Base-by-base conservation (phyloP, 2,797 vertebrate genomes). In the Somateria mollissima region DNA sequence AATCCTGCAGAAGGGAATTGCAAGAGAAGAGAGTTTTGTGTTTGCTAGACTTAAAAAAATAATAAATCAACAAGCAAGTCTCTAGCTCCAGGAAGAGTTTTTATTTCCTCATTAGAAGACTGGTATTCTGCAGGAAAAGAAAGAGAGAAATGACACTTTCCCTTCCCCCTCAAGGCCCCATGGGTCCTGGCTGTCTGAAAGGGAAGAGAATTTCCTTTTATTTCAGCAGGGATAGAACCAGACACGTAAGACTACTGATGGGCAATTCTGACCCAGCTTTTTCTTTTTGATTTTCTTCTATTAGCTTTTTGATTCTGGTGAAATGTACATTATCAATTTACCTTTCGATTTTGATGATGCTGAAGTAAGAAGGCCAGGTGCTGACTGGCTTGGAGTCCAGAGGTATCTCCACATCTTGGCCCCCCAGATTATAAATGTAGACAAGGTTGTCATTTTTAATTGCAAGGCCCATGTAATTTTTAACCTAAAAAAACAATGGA, bases 361-460 rank as follows among this genome's bases (percentile, higher is more conserved):
- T 99, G 97, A 99, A 99, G 93, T 99, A 98, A 15, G 98, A 98
- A 30, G 99, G 99, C 99, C 99, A 99, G 65, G 99, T 98, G 95
- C 99, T 99, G 95, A 99, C 98, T 12, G 99, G 99, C 92, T 99
- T 99, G 74, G 99, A 99, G 72, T 98, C 98, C 93, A 99, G 97
- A 2, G 99, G 98, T 96, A 99, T 99, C 96, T 99, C 99, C 41
- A 99, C 98, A 0, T 99, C 98, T 84, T 99, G 98, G 2, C 87
- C 97, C 7, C 99, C 99, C 72, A 99, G 98, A 93, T 99, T 99
- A 96, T 99, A 99, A 61, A 99, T 79, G 20, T 98, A 99, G 13
- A 99, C 99, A 95, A 99, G 98, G 94, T 99, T 99, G 97, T 99
- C 99, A 69, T 99, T 99, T 98, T 99, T 99, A 96, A 99, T 99